Percentiles rank a stretch among this genome's conserved stretches.
phyloP scores from a whole-genome alignment of 2,888 invertebrate species.

The Opisthograptis luteolata region DNA sequence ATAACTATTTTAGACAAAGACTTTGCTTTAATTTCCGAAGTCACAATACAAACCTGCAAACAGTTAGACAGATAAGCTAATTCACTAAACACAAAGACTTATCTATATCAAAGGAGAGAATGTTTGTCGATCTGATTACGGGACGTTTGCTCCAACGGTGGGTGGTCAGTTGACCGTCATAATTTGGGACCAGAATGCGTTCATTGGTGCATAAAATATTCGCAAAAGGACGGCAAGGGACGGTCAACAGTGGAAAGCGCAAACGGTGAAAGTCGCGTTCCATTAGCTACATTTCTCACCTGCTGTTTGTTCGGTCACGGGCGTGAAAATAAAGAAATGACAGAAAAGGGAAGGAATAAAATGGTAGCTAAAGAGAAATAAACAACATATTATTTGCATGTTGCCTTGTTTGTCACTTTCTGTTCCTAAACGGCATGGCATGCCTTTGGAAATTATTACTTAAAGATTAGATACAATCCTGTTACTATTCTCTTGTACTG shows the following conservation, averaged over 20 bases:
- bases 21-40: not conserved
- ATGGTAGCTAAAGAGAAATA: slow-evolving; percentile 1
- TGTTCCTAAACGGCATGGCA: not conserved
- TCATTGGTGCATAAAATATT: slow-evolving; percentile 82
- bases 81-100: slow-evolving; percentile 57
- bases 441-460: too few relatives aligned
- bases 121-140: slow-evolving; percentile 81
- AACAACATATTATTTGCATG: slow-evolving; percentile 1
- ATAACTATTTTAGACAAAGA: too few relatives aligned
- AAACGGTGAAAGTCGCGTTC: slow-evolving; percentile 68
- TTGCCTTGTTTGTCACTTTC: not conserved
- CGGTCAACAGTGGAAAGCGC: slow-evolving; percentile 49
- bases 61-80: slow-evolving; percentile 30
- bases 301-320: slow-evolving; percentile 50
- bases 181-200: slow-evolving; percentile 73
- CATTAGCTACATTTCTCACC: slow-evolving; percentile 79
- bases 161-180: slow-evolving; percentile 82
- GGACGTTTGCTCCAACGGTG: slow-evolving; percentile 50
- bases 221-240: slow-evolving; percentile 50
- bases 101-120: slow-evolving; percentile 69
- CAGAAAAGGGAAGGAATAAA: slow-evolving; percentile 45
- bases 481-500: too few relatives aligned
- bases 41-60: slow-evolving; percentile 7
- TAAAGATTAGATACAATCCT: too few relatives aligned
- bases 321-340: slow-evolving; percentile 18